A percentile compares a stretch with the other conserved stretches of the same genome.
These are phyloP conservation scores for Aspidiotus destructor DNA, from an alignment of 2,888 invertebrate genomes.

Conservation along the genomic window DNA sequence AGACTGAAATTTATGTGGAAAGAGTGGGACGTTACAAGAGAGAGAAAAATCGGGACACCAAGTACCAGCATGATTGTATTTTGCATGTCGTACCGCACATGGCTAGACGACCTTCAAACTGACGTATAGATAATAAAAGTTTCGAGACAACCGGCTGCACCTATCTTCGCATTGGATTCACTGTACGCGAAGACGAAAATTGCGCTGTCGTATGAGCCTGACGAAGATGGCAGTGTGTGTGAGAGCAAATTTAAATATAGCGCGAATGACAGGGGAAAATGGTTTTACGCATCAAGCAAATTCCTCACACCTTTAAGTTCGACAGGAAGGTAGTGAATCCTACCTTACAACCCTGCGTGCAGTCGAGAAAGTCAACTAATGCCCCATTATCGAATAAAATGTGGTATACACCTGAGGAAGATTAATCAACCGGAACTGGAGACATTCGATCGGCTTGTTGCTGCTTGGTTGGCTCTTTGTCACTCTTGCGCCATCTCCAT, in stretches of 20 bases:
- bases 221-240: no score
- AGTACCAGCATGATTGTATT: constrained; percentile 18
- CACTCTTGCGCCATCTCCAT: not conserved
- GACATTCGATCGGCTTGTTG: not conserved
- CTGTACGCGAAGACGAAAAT: not conserved
- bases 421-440: constrained; percentile 1
- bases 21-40: not conserved
- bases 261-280: not conserved
- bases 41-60: constrained; percentile 7
- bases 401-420: not conserved
- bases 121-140: not conserved
- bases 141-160: not conserved
- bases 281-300: not conserved
- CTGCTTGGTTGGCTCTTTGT: not conserved
- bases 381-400: no score
- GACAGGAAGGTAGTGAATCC: no score
- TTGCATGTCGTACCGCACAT: constrained; percentile 9
- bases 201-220: not conserved
- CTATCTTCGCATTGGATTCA: not conserved
- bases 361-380: no score
- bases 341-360: no score
- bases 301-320: no score
- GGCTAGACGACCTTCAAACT: constrained; percentile 12
- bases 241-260: not conserved
- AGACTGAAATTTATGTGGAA: no score